Evolutionary conservation across 1,140 invertebrate species (phyloP).

Genomic region (Bradysia coprophila): DNA sequence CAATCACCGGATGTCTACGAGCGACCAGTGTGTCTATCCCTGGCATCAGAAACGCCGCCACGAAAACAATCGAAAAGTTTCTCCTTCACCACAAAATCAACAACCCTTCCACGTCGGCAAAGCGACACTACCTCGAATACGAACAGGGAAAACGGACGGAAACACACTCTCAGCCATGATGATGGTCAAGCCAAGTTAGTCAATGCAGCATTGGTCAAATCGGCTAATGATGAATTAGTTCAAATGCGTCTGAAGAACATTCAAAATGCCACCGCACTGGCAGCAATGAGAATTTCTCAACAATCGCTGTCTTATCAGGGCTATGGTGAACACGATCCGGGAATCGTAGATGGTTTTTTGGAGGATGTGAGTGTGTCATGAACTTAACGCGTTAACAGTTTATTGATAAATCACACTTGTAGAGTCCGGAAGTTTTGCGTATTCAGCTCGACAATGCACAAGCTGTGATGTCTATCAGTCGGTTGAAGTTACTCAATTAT

Average conservation of each 20-base stretch:
- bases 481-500: constrained; percentile 22
- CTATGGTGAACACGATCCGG: constrained; percentile 5
- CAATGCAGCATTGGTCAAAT: background rate
- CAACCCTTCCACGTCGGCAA: background rate
- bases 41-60: constrained; percentile 8
- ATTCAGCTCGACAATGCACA: constrained; percentile 24
- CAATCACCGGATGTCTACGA: constrained; percentile 29
- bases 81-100: background rate
- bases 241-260: constrained; percentile 10
- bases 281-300: constrained; percentile 11
- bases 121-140: background rate
- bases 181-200: background rate
- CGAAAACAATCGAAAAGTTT: constrained; percentile 1
- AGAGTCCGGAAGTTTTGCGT: constrained; percentile 23
- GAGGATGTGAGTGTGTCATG: constrained; percentile 13
- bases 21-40: constrained; percentile 16
- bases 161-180: background rate
- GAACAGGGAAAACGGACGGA: background rate
- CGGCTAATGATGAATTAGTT: background rate
- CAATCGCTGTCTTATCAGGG: constrained; percentile 7
- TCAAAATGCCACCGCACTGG: constrained; percentile 14
- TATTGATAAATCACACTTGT: background rate
- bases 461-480: constrained; percentile 22
- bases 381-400: constrained; percentile 1
- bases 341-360: constrained; percentile 17